Evolutionary conservation across 2,888 invertebrate genomes (phyloP).

Genomic region (Drepana falcataria): DNA sequence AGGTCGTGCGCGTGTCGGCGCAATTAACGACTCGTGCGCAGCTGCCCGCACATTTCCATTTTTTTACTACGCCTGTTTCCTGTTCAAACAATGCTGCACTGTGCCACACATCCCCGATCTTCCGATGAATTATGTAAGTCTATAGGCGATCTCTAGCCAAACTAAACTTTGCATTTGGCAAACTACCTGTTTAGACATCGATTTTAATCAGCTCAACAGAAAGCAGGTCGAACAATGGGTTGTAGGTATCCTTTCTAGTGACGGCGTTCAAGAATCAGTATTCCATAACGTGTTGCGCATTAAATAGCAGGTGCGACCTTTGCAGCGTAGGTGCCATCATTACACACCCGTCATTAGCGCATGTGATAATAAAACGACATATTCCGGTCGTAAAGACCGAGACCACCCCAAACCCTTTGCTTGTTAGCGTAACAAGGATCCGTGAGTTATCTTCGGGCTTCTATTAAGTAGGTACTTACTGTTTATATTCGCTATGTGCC

Average conservation of each 20-base stretch:
- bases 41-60: conserved; percentile 26
- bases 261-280: neutral
- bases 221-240: conserved; percentile 1
- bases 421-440: neutral
- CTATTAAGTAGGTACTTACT: no score
- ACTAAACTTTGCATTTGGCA: neutral
- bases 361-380: neutral
- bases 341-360: neutral
- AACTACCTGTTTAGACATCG: neutral
- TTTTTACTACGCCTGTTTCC: conserved; percentile 23
- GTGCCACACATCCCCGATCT: neutral
- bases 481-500: no score
- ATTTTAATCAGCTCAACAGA: neutral
- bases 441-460: no score
- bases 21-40: conserved; percentile 37
- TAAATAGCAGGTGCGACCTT: neutral
- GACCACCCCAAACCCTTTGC: neutral
- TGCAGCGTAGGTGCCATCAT: neutral
- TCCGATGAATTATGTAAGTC: conserved; percentile 8
- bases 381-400: neutral
- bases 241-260: neutral
- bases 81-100: conserved; percentile 14
- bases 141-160: conserved; percentile 1
- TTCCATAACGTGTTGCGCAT: neutral
- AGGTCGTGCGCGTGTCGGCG: conserved; percentile 36